Percentiles rank a stretch among this genome's conserved stretches.
Conservation (phyloP, 2,113 vertebrate genomes). For the Oncorhynchus mykiss region DNA sequence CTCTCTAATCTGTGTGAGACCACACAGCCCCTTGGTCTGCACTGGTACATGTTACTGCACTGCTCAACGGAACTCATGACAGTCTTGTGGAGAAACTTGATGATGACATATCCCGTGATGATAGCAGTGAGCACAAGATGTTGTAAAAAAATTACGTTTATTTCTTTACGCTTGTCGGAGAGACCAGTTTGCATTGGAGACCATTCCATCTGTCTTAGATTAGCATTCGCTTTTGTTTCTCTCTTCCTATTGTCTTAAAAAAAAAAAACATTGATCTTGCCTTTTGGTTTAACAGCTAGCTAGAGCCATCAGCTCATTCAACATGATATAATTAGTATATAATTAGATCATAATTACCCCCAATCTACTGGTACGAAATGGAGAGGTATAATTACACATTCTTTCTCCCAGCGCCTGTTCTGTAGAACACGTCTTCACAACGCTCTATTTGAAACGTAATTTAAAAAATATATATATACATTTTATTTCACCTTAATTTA, state of each 20-base stretch:
- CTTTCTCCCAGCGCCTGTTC: constrained; percentile 1
- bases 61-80: neutral
- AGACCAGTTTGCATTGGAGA: too few species aligned
- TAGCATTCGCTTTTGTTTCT: too few species aligned
- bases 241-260: too few species aligned
- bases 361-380: neutral
- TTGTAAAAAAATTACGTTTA: too few species aligned
- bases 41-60: neutral
- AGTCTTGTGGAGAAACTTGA: neutral
- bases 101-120: neutral
- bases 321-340: neutral
- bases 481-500: too few species aligned
- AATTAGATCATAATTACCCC: constrained; percentile 16
- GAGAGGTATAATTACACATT: constrained; percentile 7
- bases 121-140: too few species aligned
- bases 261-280: neutral
- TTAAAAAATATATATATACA: too few species aligned
- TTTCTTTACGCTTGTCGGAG: too few species aligned
- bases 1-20: too few species aligned
- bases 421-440: neutral
- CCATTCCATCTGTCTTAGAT: too few species aligned
- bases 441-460: neutral
- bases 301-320: neutral
- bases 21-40: neutral
- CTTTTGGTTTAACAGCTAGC: neutral